Conservation (phyloP, 2,113 vertebrate genomes). For the Plectropomus leopardus region DNA sequence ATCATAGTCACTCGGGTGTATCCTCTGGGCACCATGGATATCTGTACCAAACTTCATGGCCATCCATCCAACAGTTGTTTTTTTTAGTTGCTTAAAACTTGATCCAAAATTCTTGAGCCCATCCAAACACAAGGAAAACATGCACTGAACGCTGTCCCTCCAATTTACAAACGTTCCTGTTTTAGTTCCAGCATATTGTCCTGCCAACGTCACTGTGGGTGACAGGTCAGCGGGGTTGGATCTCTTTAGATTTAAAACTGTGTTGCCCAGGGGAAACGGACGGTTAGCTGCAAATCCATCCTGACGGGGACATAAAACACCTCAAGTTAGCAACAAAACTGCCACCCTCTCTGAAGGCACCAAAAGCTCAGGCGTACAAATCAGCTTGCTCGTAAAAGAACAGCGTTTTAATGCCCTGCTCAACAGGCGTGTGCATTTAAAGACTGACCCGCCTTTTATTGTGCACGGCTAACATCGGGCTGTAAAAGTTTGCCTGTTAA, state of each 20-base stretch:
- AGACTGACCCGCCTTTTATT: slow-evolving; percentile 35
- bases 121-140: background rate
- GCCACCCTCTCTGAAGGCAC: slow-evolving; percentile 47
- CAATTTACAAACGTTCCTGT: slow-evolving; percentile 3
- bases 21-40: background rate
- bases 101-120: background rate
- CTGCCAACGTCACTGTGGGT: slow-evolving; percentile 11
- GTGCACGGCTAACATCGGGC: slow-evolving; percentile 18
- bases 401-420: slow-evolving; percentile 43
- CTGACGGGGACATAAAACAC: slow-evolving; percentile 55
- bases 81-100: background rate
- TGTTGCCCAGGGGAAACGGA: slow-evolving; percentile 56
- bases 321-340: slow-evolving; percentile 59
- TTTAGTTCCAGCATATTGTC: slow-evolving; percentile 40
- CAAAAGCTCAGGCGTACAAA: slow-evolving; percentile 52
- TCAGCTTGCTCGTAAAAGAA: slow-evolving; percentile 58
- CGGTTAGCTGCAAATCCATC: slow-evolving; percentile 61
- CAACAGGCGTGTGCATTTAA: slow-evolving; percentile 36
- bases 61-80: background rate
- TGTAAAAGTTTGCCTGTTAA: slow-evolving; percentile 36
- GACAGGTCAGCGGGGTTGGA: slow-evolving; percentile 11
- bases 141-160: background rate
- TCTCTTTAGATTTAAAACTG: slow-evolving; percentile 54
- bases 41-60: background rate
- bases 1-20: too few relatives aligned